Evolutionary conservation across 2,113 vertebrate species (phyloP), one percentile per base, ranked within the genome.

Genomic region (Psephotus haematonotus): DNA sequence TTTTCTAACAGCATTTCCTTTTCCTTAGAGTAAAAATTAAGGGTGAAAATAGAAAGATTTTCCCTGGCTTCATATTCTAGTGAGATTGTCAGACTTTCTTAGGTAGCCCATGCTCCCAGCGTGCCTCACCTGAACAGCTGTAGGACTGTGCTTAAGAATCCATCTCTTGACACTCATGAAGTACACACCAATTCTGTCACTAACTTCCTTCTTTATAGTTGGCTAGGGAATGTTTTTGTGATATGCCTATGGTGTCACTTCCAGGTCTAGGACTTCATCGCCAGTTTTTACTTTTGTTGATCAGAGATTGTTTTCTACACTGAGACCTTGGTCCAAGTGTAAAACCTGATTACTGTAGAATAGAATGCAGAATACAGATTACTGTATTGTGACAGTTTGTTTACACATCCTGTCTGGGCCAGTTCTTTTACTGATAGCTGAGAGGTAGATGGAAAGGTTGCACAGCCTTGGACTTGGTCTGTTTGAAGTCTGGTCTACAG

Each of bases 91-190:
- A 5, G 31, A 41, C 5, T 62, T 84, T 63, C 52, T 76, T 39
- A 27, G 29, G 62, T n/a, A 62, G 39, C 29, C 47, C 1, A 3
- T 13, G 35, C 31, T 83, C 16, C 28, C 20, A 4, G 1, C 15
- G 8, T 0, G 0, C 31, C 41, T 63, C 71, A 60, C 62, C 52
- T 82, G 35, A 84, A 17, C 33, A 55, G 28, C 20, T 63, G 39
- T 33, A 68, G 57, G 9, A 13, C 67, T 65, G 3, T 22, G 29
- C 19, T 43, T 29, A 68, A 63, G n/a, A n/a, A 77, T 76, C 35
- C 39, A 64, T 29, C 35, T 81, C 41, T 65, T 67, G 63, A 35
- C 7, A 9, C 23, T 31, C 44, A 10, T 22, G 41, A 65, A 60
- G 44, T 72, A 63, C 53, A 55, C 1, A 1, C 24, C 14, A 29